Conservation (phyloP, 2,113 vertebrate genomes). For the Notarius quadriscutis region DNA sequence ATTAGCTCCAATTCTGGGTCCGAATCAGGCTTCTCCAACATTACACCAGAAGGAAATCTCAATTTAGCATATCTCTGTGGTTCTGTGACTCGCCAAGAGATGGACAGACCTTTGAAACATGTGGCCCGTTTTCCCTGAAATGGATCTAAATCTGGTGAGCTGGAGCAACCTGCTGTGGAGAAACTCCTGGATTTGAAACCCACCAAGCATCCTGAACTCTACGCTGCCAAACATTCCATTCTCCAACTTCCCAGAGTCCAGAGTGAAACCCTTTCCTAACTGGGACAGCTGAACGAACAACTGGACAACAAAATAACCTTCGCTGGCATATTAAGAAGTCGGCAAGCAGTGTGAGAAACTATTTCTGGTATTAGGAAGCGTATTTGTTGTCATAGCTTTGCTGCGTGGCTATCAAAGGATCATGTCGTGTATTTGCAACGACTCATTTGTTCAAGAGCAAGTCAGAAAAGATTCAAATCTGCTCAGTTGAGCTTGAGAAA, state of each 20-base stretch:
- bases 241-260: constrained; percentile 3
- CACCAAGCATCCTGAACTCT: constrained; percentile 11
- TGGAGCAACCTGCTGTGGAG: constrained; percentile 7
- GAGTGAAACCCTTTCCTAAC: constrained; percentile 1
- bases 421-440: neutral
- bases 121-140: neutral
- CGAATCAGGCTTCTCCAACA: neutral
- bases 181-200: constrained; percentile 16
- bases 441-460: neutral
- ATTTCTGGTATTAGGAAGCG: constrained; percentile 35
- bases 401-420: constrained; percentile 15
- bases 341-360: constrained; percentile 27
- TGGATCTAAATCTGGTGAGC: neutral
- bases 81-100: neutral
- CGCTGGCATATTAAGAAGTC: constrained; percentile 19
- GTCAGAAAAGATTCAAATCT: neutral
- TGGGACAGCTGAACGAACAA: constrained; percentile 36
- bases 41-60: constrained; percentile 1
- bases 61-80: neutral
- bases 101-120: constrained; percentile 6
- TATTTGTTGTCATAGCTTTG: constrained; percentile 1
- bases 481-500: neutral
- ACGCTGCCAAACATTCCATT: constrained; percentile 5
- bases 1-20: constrained; percentile 4
- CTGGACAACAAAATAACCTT: constrained; percentile 31